Percentiles rank a stretch among this genome's conserved stretches.
These are phyloP conservation scores for Nasonovia ribisnigri DNA, from an alignment of 2,888 invertebrate species.

Conservation along the genomic window DNA sequence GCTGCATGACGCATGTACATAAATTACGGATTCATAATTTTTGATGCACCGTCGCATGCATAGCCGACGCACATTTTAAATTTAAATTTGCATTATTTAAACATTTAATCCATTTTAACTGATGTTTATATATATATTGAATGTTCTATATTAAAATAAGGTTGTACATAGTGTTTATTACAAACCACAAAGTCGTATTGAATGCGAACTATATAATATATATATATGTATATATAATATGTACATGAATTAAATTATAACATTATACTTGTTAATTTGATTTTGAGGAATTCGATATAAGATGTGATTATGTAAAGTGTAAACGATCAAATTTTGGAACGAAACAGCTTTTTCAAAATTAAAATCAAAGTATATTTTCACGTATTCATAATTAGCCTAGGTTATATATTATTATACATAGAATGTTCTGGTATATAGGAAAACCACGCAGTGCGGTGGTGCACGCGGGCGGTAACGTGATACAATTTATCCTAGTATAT, in stretches of 20 bases:
- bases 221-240: not conserved
- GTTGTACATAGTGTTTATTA: not conserved
- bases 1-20: not conserved
- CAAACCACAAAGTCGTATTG: not conserved
- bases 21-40: not conserved
- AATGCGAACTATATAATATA: not conserved
- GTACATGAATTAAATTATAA: not conserved
- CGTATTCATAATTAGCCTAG: not conserved
- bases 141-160: not conserved
- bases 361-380: slow-evolving; percentile 10
- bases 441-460: not conserved
- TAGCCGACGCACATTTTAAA: not conserved
- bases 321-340: not conserved
- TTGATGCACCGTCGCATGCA: not conserved
- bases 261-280: not conserved
- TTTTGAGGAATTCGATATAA: not conserved
- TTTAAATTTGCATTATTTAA: not conserved
- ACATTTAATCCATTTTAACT: not conserved
- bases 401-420: not conserved
- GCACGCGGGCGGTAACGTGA: not conserved
- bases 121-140: not conserved
- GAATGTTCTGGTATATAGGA: not conserved
- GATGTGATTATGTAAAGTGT: slow-evolving; percentile 17
- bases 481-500: slow-evolving; percentile 22
- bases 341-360: not conserved